phyloP scores from a whole-genome alignment of 2,113 vertebrate species.

The Dipodomys ordii region DNA sequence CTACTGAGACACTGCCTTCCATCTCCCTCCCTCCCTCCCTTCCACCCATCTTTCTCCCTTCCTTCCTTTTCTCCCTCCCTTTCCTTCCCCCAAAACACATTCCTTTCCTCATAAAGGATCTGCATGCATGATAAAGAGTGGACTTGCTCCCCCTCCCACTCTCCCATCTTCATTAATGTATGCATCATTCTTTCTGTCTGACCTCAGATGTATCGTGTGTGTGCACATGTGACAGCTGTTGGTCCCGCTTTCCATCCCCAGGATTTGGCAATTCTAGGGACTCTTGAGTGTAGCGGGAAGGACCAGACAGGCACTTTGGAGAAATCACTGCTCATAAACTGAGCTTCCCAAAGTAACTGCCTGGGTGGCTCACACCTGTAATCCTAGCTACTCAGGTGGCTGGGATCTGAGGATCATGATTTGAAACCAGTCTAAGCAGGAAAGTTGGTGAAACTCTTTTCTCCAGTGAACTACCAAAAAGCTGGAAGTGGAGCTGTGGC shows the following conservation, averaged over 20 bases:
- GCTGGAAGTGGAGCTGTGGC: no score
- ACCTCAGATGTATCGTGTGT: neutral
- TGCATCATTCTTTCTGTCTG: conserved; percentile 8
- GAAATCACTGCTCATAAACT: neutral
- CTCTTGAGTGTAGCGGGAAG: neutral
- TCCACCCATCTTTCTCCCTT: neutral
- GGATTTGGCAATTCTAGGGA: neutral
- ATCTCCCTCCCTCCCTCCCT: neutral
- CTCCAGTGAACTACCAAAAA: no score
- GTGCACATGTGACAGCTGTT: neutral
- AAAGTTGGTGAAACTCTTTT: no score
- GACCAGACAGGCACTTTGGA: neutral
- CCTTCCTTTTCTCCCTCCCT: neutral
- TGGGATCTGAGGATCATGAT: no score
- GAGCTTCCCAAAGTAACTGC: neutral
- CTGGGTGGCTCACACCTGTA: no score
- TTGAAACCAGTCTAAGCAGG: no score
- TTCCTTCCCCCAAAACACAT: neutral
- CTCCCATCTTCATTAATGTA: neutral
- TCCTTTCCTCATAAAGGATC: neutral
- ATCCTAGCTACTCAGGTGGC: no score
- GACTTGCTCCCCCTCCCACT: neutral
- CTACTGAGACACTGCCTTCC: conserved; percentile 24
- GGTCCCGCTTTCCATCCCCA: no score
- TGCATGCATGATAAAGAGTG: neutral